These are phyloP conservation scores for Sebastolobus alascanus DNA, from an alignment of 2,797 vertebrate species.

Conservation along the genomic window DNA sequence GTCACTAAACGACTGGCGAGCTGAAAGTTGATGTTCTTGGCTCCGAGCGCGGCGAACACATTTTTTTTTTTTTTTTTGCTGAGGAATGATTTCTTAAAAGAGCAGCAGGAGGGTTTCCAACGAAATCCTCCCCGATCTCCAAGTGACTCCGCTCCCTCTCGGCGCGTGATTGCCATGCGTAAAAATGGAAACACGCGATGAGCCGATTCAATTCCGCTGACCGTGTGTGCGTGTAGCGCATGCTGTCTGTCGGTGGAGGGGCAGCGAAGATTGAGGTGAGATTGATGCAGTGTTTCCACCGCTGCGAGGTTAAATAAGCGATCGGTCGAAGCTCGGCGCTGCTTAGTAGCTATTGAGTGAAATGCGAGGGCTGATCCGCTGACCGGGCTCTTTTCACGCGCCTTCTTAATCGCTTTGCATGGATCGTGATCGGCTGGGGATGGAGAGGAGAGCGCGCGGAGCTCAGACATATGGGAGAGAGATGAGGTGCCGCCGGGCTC, in stretches of 20 bases:
- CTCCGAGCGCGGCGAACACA: constrained; percentile 20
- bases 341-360: constrained; percentile 65
- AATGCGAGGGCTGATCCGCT: constrained; percentile 67
- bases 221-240: constrained; percentile 22
- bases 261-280: constrained; percentile 48
- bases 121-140: constrained; percentile 20
- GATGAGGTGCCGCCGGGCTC: constrained; percentile 59
- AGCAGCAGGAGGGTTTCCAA: constrained; percentile 20
- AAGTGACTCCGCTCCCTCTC: constrained; percentile 6
- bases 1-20: constrained; percentile 30
- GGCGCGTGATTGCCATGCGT: constrained; percentile 49
- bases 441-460: constrained; percentile 40
- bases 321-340: constrained; percentile 47
- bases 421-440: constrained; percentile 61
- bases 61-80: neutral
- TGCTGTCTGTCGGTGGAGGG: constrained; percentile 7
- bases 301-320: constrained; percentile 74
- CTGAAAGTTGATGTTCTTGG: constrained; percentile 49
- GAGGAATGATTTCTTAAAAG: constrained; percentile 23
- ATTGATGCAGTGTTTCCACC: constrained; percentile 66
- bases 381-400: constrained; percentile 66
- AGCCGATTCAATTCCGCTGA: constrained; percentile 16
- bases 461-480: constrained; percentile 41
- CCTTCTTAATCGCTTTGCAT: constrained; percentile 55
- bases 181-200: constrained; percentile 45